Evolutionary conservation across 2,113 vertebrate species (phyloP).

Genomic region (Pteropus alecto): DNA sequence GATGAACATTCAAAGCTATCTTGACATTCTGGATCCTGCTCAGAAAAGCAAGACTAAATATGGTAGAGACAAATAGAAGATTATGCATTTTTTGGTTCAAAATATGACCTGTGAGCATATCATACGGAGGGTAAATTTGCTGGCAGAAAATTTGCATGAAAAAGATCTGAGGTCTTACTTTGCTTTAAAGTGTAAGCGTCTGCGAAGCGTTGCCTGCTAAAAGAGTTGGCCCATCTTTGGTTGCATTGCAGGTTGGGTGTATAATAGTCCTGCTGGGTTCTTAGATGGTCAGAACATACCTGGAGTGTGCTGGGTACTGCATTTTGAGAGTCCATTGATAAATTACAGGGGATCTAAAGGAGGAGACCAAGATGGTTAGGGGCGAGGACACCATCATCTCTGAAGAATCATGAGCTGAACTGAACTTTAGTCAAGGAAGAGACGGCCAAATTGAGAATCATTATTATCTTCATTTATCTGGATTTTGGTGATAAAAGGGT

Average conservation of each 20-base stretch:
- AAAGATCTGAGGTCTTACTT: background rate
- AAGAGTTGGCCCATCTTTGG: background rate
- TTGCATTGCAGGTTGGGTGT: background rate
- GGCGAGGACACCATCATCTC: background rate
- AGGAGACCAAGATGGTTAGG: background rate
- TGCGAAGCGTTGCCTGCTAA: background rate
- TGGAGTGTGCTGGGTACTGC: background rate
- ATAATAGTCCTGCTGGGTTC: background rate
- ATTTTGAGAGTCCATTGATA: background rate
- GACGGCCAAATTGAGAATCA: background rate
- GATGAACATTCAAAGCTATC: background rate
- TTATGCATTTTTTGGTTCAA: background rate
- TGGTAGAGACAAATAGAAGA: background rate
- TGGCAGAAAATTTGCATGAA: conserved; percentile 1
- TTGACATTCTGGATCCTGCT: background rate
- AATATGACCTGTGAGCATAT: background rate
- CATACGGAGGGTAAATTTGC: background rate
- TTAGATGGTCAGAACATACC: background rate
- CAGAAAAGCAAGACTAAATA: background rate
- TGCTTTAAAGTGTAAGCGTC: background rate
- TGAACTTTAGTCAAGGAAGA: background rate
- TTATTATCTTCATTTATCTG: background rate
- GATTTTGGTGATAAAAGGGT: background rate
- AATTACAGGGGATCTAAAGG: background rate
- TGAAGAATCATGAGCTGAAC: background rate